Conservation (phyloP, 2,113 vertebrate genomes). For the Phaetusa simplex region DNA sequence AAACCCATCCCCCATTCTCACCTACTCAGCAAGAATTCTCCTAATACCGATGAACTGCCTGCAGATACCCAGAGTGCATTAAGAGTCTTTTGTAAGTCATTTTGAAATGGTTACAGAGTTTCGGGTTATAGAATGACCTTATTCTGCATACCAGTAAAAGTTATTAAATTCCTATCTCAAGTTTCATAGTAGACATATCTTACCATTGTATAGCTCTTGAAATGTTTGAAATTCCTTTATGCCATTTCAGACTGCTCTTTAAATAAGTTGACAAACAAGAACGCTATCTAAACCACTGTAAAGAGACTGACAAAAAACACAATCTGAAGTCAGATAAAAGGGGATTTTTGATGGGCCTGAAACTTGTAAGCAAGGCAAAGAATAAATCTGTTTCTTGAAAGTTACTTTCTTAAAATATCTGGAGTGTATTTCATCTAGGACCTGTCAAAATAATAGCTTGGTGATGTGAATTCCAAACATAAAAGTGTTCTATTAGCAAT, state of each 20-base stretch:
- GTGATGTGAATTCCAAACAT: slow-evolving; percentile 55
- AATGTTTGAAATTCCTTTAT: slow-evolving; percentile 33
- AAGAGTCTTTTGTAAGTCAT: background rate
- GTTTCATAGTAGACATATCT: background rate
- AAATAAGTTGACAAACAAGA: slow-evolving; percentile 49
- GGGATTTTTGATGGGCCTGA: slow-evolving; percentile 44
- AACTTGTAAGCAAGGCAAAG: slow-evolving; percentile 42
- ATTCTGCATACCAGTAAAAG: background rate
- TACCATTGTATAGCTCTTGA: background rate
- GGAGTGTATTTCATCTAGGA: slow-evolving; percentile 46
- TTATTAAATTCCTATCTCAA: background rate
- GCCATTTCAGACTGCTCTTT: background rate
- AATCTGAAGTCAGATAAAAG: slow-evolving; percentile 67
- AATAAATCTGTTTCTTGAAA: slow-evolving; percentile 48
- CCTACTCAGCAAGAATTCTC: background rate
- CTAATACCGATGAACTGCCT: background rate
- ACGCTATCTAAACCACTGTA: background rate
- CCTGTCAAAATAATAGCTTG: slow-evolving; percentile 59
- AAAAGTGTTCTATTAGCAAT: slow-evolving; percentile 60
- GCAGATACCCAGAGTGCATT: background rate
- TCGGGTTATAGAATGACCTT: background rate
- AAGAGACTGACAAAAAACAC: slow-evolving; percentile 65
- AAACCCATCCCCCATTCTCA: background rate
- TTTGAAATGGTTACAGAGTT: background rate
- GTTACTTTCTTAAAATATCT: slow-evolving; percentile 51